Percentiles rank a stretch among this genome's conserved stretches.
Conservation (phyloP, 2,888 invertebrate genomes). For the Mechanitis messenoides region DNA sequence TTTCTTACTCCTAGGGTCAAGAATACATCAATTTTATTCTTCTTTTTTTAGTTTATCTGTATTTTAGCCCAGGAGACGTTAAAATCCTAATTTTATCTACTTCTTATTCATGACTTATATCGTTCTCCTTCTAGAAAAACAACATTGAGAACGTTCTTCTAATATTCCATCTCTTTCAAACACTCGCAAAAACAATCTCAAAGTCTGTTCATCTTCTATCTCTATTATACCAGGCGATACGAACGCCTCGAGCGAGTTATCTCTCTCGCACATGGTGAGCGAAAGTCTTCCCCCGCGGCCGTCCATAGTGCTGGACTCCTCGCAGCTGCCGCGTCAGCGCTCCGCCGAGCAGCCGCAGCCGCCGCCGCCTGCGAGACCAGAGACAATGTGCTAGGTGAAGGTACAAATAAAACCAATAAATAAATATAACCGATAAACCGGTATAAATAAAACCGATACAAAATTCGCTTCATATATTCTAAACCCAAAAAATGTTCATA, state of each 20-base stretch:
- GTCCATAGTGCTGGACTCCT: constrained; percentile 70
- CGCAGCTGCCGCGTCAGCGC: constrained; percentile 68
- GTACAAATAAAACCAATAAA: too few relatives aligned
- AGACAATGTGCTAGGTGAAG: constrained; percentile 63
- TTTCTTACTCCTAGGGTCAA: too few relatives aligned
- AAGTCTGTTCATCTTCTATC: constrained; percentile 3
- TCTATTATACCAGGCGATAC: constrained; percentile 55
- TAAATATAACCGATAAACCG: too few relatives aligned
- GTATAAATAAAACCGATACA: too few relatives aligned
- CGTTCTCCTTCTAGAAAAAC: too few relatives aligned
- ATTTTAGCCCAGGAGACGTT: too few relatives aligned
- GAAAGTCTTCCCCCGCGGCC: constrained; percentile 70
- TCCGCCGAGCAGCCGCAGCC: constrained; percentile 58
- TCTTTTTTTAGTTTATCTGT: too few relatives aligned
- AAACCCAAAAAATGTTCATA: too few relatives aligned
- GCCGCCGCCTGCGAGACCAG: constrained; percentile 57
- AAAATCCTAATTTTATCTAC: too few relatives aligned
- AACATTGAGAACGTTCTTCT: not conserved
- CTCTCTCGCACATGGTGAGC: constrained; percentile 72
- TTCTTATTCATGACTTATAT: too few relatives aligned
- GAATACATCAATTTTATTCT: too few relatives aligned
- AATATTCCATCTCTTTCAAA: not conserved
- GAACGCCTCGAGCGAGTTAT: constrained; percentile 71
- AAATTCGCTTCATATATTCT: too few relatives aligned
- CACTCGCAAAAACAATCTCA: not conserved